phyloP scores from a whole-genome alignment of 2,888 invertebrate genomes.

The Leptinotarsa tumamoca region DNA sequence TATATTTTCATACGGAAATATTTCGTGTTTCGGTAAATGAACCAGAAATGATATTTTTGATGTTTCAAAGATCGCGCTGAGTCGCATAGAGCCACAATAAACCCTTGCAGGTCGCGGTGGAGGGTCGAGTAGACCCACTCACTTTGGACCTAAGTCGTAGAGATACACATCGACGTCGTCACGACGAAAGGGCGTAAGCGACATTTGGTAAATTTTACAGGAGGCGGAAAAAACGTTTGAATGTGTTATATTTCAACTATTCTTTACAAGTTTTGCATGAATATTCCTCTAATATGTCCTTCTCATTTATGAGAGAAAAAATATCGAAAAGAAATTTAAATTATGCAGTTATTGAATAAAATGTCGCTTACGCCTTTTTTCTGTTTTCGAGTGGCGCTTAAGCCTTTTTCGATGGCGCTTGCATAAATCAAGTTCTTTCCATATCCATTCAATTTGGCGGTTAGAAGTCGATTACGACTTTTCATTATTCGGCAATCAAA shows the following conservation, averaged over 20 bases:
- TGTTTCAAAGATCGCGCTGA: too few relatives aligned
- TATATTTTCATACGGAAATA: too few relatives aligned
- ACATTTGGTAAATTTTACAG: constrained; percentile 21
- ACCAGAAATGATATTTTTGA: too few relatives aligned
- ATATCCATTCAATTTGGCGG: constrained; percentile 17
- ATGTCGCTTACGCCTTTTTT: constrained; percentile 22
- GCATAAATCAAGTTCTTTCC: constrained; percentile 17
- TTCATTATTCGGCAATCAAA: not conserved
- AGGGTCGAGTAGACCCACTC: too few relatives aligned
- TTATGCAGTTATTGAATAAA: constrained; percentile 17
- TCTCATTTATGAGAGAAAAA: constrained; percentile 12
- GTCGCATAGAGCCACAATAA: too few relatives aligned
- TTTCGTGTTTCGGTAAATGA: too few relatives aligned
- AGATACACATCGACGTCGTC: not conserved
- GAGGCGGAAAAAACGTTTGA: constrained; percentile 13
- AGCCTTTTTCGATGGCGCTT: constrained; percentile 23
- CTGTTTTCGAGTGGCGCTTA: constrained; percentile 18
- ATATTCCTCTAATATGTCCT: constrained; percentile 3
- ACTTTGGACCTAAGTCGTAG: too few relatives aligned
- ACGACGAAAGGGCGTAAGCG: constrained; percentile 19
- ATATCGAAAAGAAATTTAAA: constrained; percentile 12
- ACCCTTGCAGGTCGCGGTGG: too few relatives aligned
- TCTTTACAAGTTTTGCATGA: constrained; percentile 15
- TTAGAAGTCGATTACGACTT: constrained; percentile 16
- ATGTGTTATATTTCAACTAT: constrained; percentile 12